Evolutionary conservation across 2,888 invertebrate species (phyloP).

Genomic region (Agonopterix alstromeriana): DNA sequence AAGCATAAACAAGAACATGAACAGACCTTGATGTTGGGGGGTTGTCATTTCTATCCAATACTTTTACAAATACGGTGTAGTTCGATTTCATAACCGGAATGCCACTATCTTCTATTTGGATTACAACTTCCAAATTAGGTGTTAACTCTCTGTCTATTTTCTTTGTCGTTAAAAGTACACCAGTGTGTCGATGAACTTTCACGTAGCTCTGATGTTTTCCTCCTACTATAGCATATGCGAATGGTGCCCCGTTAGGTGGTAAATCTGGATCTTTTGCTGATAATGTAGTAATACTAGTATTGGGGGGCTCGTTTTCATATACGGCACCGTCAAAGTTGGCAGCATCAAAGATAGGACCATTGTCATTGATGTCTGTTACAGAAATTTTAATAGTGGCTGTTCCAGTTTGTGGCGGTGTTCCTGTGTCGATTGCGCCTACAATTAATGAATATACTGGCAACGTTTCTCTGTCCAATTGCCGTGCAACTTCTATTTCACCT

Average conservation of each 20-base stretch:
- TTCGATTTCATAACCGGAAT: constrained; percentile 89
- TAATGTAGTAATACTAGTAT: constrained; percentile 89
- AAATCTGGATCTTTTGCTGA: constrained; percentile 92
- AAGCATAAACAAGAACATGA: constrained; percentile 86
- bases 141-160: constrained; percentile 89
- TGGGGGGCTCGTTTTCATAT: constrained; percentile 90
- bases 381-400: constrained; percentile 88
- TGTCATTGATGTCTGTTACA: constrained; percentile 93
- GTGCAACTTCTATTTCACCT: constrained; percentile 88
- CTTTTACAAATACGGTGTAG: constrained; percentile 83
- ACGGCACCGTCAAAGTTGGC: constrained; percentile 85
- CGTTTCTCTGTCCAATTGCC: constrained; percentile 88
- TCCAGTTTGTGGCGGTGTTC: constrained; percentile 94
- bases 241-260: constrained; percentile 94
- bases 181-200: constrained; percentile 86
- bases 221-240: constrained; percentile 86
- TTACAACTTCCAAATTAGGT: constrained; percentile 83
- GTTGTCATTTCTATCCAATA: constrained; percentile 93
- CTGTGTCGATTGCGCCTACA: constrained; percentile 92
- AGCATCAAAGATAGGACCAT: constrained; percentile 89
- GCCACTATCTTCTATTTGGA: constrained; percentile 94
- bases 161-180: constrained; percentile 85
- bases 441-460: constrained; percentile 84
- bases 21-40: constrained; percentile 90
- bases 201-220: constrained; percentile 87